Evolutionary conservation across 1,140 invertebrate species (phyloP).

Genomic region (Ceratina australensis): DNA sequence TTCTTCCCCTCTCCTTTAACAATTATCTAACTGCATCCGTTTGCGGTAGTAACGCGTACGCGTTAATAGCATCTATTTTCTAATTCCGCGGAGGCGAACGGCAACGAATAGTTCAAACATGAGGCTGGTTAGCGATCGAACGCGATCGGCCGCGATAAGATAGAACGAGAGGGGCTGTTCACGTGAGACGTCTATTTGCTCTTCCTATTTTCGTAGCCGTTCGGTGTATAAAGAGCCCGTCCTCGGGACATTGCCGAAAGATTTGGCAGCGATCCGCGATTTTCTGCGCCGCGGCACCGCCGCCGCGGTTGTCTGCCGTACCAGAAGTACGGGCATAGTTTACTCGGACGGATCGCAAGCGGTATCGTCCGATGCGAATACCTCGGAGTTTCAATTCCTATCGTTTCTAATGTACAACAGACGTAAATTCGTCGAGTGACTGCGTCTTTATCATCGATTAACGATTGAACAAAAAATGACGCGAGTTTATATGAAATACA

Average conservation of each 20-base stretch:
- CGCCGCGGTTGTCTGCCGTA: constrained; percentile 23
- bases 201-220: constrained; percentile 68
- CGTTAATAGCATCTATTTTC: neutral
- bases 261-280: constrained; percentile 74
- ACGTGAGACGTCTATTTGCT: constrained; percentile 64
- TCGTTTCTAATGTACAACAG: no score
- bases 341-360: neutral
- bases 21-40: no score
- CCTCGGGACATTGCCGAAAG: constrained; percentile 69
- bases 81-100: constrained; percentile 29
- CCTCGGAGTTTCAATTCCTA: neutral
- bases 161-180: constrained; percentile 31
- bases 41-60: no score
- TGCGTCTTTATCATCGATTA: no score
- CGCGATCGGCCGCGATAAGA: neutral
- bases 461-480: no score
- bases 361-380: neutral
- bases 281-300: constrained; percentile 70
- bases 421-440: no score
- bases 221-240: constrained; percentile 66
- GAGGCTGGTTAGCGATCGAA: constrained; percentile 51
- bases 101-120: constrained; percentile 36
- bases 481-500: no score
- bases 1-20: no score
- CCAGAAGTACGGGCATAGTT: constrained; percentile 26